Percentiles rank a stretch among this genome's conserved stretches.
These are phyloP conservation scores for Bactericera cockerelli DNA, from an alignment of 1,140 invertebrate species.

Conservation along the genomic window DNA sequence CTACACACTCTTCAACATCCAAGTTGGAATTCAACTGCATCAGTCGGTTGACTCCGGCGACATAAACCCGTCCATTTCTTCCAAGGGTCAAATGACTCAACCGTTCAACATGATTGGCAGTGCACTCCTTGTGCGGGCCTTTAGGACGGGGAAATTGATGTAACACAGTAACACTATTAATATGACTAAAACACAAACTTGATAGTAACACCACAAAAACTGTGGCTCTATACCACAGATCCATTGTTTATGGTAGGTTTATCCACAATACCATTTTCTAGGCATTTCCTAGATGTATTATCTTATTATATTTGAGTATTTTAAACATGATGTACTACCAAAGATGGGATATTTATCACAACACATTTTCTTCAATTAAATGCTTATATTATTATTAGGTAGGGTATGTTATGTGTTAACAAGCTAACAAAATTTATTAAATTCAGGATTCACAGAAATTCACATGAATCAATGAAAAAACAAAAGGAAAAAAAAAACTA, in stretches of 20 bases:
- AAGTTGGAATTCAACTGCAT: conserved; percentile 36
- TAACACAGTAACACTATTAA: background rate
- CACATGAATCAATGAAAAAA: background rate
- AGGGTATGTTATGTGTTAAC: no score
- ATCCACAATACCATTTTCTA: no score
- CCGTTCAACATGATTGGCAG: conserved; percentile 15
- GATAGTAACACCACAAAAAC: background rate
- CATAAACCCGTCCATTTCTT: conserved; percentile 35
- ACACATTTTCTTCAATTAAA: no score
- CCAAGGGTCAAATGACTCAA: conserved; percentile 34
- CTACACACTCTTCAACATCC: conserved; percentile 30
- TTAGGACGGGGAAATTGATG: background rate
- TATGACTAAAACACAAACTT: background rate
- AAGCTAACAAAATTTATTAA: no score
- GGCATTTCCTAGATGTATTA: no score
- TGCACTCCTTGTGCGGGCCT: conserved; percentile 9
- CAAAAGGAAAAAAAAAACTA: background rate
- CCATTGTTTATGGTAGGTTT: background rate
- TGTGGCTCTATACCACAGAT: conserved; percentile 4
- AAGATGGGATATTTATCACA: no score
- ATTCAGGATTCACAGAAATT: no score
- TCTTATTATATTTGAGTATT: no score
- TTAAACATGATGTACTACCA: no score
- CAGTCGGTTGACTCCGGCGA: conserved; percentile 40
- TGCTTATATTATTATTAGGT: no score